A percentile compares a stretch with the other conserved stretches of the same genome.
Evolutionary conservation across 2,888 invertebrate species (phyloP).

Genomic region (Uropetala carovei): DNA sequence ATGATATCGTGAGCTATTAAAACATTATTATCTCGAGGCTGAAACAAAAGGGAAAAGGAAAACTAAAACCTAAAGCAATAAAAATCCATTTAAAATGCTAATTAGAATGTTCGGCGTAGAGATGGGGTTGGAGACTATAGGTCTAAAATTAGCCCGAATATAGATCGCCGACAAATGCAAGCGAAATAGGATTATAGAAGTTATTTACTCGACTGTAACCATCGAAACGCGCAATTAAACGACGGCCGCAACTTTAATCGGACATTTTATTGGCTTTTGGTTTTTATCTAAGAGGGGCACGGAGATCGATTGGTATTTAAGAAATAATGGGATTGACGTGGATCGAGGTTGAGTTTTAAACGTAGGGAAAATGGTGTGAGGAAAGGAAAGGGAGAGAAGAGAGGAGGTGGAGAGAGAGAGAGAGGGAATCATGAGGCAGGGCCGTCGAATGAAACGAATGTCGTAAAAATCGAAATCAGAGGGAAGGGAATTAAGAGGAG

Average conservation of each 20-base stretch:
- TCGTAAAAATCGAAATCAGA: constrained; percentile 64
- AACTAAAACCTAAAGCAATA: too few species aligned
- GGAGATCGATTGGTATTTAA: constrained; percentile 60
- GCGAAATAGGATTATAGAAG: constrained; percentile 4
- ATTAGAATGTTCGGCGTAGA: too few species aligned
- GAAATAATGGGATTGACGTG: constrained; percentile 57
- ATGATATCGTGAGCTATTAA: too few species aligned
- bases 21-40: too few species aligned
- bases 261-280: constrained; percentile 46
- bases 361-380: not conserved
- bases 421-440: not conserved
- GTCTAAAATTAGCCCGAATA: not conserved
- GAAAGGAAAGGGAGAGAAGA: not conserved
- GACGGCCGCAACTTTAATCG: constrained; percentile 34
- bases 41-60: too few species aligned
- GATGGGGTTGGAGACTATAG: too few species aligned
- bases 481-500: constrained; percentile 57
- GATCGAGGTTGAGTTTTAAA: constrained; percentile 10
- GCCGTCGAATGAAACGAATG: constrained; percentile 49
- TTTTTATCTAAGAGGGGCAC: constrained; percentile 51
- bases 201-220: constrained; percentile 34
- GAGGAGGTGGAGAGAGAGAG: not conserved
- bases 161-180: not conserved
- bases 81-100: too few species aligned
- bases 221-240: constrained; percentile 34